These are phyloP conservation scores for Trinectes maculatus DNA, from an alignment of 2,113 vertebrate species.

Conservation along the genomic window DNA sequence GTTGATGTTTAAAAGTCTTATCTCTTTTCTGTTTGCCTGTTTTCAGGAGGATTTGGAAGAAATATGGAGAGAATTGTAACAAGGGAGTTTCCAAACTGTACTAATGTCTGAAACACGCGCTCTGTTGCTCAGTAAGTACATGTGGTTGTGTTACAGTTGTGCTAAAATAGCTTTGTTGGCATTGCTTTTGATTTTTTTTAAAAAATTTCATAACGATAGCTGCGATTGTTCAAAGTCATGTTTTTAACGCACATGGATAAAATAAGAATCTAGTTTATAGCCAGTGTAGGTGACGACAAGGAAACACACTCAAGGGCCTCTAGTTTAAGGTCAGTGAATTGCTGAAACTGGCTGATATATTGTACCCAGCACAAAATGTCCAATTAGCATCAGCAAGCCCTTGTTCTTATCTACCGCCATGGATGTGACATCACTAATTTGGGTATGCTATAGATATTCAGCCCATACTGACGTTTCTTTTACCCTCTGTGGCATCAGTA, in stretches of 20 bases:
- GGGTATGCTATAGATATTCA: constrained; percentile 20
- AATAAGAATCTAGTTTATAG: constrained; percentile 50
- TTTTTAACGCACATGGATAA: constrained; percentile 51
- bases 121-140: constrained; percentile 68
- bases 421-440: not conserved
- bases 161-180: constrained; percentile 50
- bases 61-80: constrained; percentile 89
- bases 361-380: not conserved
- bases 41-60: constrained; percentile 87
- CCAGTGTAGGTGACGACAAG: constrained; percentile 28
- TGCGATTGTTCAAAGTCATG: constrained; percentile 50
- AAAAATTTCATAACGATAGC: constrained; percentile 41
- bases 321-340: constrained; percentile 38
- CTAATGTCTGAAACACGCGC: constrained; percentile 88
- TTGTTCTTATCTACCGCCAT: not conserved
- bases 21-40: constrained; percentile 56
- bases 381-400: constrained; percentile 1
- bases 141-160: constrained; percentile 64
- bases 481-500: constrained; percentile 14
- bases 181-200: constrained; percentile 24
- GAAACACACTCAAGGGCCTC: constrained; percentile 29
- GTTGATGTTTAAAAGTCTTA: constrained; percentile 16
- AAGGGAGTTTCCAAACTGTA: constrained; percentile 97
- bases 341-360: constrained; percentile 31
- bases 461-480: constrained; percentile 18